These are phyloP conservation scores for Phymastichus coffea DNA, from an alignment of 1,140 invertebrate genomes.

Conservation along the genomic window DNA sequence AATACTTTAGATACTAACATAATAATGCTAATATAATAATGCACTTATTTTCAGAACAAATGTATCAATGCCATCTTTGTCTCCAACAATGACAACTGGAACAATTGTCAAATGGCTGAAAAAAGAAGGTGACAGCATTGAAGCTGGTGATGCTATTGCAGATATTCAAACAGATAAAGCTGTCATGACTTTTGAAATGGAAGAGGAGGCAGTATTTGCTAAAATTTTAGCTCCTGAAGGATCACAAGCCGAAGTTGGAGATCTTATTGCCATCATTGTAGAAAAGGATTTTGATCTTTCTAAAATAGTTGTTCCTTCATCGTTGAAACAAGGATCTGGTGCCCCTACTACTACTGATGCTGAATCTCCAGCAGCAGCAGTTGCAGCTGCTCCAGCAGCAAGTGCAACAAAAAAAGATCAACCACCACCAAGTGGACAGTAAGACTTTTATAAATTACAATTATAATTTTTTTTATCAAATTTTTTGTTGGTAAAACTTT, in stretches of 20 bases:
- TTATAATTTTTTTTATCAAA: not conserved
- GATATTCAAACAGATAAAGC: conserved; percentile 99
- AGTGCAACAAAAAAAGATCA: conserved; percentile 39
- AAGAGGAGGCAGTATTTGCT: conserved; percentile 95
- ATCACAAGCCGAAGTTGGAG: conserved; percentile 79
- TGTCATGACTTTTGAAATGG: conserved; percentile 99
- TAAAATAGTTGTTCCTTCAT: conserved; percentile 46
- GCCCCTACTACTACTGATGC: conserved; percentile 35
- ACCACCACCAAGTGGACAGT: conserved; percentile 45
- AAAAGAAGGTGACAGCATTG: conserved; percentile 84
- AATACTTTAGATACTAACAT: conserved; percentile 1
- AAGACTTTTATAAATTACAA: conserved; percentile 22
- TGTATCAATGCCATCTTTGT: conserved; percentile 81
- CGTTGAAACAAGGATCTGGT: conserved; percentile 47
- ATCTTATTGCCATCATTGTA: conserved; percentile 85
- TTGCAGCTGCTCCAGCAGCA: conserved; percentile 32
- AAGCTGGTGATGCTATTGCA: conserved; percentile 85
- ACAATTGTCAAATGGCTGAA: conserved; percentile 97
- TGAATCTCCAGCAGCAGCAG: conserved; percentile 39
- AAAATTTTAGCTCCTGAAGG: conserved; percentile 83
- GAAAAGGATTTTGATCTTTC: conserved; percentile 63
- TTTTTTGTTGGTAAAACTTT: not conserved
- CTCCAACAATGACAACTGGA: conserved; percentile 97
- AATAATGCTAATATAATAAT: conserved; percentile 1
- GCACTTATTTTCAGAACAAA: conserved; percentile 40